Conservation (phyloP, 2,888 invertebrate genomes). For the Metacarcinus magister region DNA sequence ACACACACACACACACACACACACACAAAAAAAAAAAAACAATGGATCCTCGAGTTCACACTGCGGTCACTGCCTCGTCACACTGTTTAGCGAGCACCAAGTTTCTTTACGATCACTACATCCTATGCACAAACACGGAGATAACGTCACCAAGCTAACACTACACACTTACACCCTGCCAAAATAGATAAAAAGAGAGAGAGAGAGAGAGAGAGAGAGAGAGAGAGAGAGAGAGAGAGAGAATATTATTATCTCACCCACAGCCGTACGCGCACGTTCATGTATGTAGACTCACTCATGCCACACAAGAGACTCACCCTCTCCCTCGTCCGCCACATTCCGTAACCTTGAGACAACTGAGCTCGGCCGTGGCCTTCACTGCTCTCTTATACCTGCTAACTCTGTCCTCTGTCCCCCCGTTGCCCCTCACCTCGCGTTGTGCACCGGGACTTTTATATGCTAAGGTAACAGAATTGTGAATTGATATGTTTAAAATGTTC, state of each 20-base stretch:
- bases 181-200: background rate
- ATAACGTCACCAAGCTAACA: background rate
- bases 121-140: background rate
- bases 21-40: background rate
- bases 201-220: background rate
- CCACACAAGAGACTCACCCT: background rate
- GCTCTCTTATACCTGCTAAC: background rate
- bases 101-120: background rate
- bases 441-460: background rate
- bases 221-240: conserved; percentile 53
- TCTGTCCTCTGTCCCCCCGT: background rate
- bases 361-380: background rate
- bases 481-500: background rate
- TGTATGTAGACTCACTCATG: background rate
- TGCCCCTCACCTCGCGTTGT: background rate
- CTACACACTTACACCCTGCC: background rate
- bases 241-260: background rate
- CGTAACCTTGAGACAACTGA: conserved; percentile 29
- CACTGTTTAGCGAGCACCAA: background rate
- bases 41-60: background rate
- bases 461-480: background rate
- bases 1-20: background rate
- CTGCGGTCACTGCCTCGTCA: background rate
- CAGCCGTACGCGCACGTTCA: background rate
- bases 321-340: conserved; percentile 31